phyloP scores from a whole-genome alignment of 2,888 invertebrate species.

The Slavum lentiscoides region DNA sequence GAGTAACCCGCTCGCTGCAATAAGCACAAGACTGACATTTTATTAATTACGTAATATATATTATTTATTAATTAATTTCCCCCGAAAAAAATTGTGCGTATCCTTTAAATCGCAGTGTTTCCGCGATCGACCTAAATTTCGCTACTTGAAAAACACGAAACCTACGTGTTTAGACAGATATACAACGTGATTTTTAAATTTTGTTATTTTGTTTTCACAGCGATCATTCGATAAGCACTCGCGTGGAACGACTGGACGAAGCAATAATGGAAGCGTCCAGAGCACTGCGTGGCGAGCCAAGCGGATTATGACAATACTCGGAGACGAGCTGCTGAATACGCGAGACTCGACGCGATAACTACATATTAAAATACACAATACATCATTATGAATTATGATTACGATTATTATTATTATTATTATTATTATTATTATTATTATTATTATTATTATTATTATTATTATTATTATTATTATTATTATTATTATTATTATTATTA shows the following conservation, averaged over 20 bases:
- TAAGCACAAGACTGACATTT: too few species aligned
- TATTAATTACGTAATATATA: too few species aligned
- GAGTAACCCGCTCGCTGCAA: too few species aligned
- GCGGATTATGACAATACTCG: conserved; percentile 52
- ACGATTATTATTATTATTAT: neutral
- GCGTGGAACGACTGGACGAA: conserved; percentile 67
- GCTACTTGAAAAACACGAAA: too few species aligned
- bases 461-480: neutral
- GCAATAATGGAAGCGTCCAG: conserved; percentile 47
- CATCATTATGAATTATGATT: conserved; percentile 1
- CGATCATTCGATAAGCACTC: conserved; percentile 73
- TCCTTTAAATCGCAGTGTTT: too few species aligned
- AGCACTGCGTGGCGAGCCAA: conserved; percentile 29
- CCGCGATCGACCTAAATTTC: too few species aligned
- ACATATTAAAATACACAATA: neutral
- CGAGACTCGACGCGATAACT: conserved; percentile 25
- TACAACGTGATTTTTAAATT: too few species aligned
- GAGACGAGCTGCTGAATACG: conserved; percentile 50
- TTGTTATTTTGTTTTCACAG: conserved; percentile 60
- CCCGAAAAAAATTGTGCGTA: too few species aligned
- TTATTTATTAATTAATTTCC: too few species aligned
- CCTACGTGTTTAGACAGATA: too few species aligned
- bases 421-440: neutral
- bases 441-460: neutral
- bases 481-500: neutral